Evolutionary conservation across 2,113 vertebrate genomes (phyloP), one percentile per base, ranked within the genome.

Genomic region (Rhabdornis inornatus): DNA sequence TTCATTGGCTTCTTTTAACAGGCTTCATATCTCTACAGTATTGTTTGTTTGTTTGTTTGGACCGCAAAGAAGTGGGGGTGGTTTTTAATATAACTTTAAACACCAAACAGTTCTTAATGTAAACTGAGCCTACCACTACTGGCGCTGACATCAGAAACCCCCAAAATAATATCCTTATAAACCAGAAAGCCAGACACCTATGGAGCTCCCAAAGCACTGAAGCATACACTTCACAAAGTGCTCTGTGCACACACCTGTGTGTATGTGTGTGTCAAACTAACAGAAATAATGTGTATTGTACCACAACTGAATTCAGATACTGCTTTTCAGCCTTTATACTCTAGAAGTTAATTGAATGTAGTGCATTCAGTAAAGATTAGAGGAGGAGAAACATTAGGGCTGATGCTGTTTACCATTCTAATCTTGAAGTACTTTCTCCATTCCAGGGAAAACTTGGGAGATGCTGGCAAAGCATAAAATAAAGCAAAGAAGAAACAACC

Each of bases 1-100:
- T 93, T 93, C 96, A 94, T 28, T 33, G 4, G 89, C 84, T 96
- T 97, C 95, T 96, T 86, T 81, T 71, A 96, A 94, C 85, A 95
- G 90, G 71, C 94, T 97, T 90, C 31, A 4, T 97, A 90, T 71
- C 94, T 91, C 92, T 95, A 94, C 53, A 40, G 44, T 42, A 33
- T 28, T 63, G 89, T 52, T 86, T 85, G 55, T 65, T 56, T 89
- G 15, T 88, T 83, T 84, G 89, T 96, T 96, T 96, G 92, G 94
- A 96, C 95, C 97, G 87, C 18, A 96, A 69, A 90, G 93, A 95
- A 96, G 90, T 56, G 79, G 78, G 55, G 31, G 55, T 81, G 37
- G 9, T 27, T 85, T 92, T 85, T 69, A 91, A 90, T 56, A 44
- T 5, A 56, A 74, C 39, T 94, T 84, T 25, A 63, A 92, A 71